Evolutionary conservation across 53 echinoderm and acorn worm species (phyloP).

Genomic region (Holothuria scabra): DNA sequence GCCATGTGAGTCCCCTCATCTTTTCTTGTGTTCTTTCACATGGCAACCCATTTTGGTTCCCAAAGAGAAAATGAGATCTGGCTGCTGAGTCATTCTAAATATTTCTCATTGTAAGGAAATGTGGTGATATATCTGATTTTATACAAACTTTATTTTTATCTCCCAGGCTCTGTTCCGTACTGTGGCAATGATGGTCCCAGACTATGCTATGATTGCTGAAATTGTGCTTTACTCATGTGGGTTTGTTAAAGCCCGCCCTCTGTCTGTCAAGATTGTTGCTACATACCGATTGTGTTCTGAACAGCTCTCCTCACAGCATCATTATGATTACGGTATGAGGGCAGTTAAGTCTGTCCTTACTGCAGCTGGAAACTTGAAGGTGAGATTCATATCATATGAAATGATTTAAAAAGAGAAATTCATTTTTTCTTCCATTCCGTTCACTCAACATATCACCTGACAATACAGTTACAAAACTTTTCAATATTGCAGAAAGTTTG

Average conservation of each 20-base stretch:
- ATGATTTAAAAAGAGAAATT: no score
- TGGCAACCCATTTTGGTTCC: no score
- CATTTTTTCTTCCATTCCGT: no score
- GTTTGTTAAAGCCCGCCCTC: constrained; percentile 95
- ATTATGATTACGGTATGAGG: constrained; percentile 99
- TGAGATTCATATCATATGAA: constrained; percentile 14
- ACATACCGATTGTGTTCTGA: constrained; percentile 95
- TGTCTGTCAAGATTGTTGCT: constrained; percentile 94
- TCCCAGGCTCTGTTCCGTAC: constrained; percentile 92
- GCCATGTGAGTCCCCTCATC: no score
- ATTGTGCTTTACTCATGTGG: constrained; percentile 97
- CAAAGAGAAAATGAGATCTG: no score
- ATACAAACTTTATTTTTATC: not conserved
- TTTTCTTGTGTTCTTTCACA: no score
- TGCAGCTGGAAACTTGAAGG: constrained; percentile 98
- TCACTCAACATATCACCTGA: no score
- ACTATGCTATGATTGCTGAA: constrained; percentile 98
- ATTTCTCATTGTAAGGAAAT: no score
- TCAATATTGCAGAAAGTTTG: no score
- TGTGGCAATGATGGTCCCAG: constrained; percentile 99
- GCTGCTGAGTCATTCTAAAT: no score
- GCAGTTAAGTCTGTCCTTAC: constrained; percentile 98
- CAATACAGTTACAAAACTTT: no score
- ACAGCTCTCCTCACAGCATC: constrained; percentile 97
- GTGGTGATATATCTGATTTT: no score